Evolutionary conservation across 2,888 invertebrate species (phyloP), one percentile per base, ranked within the genome.

Genomic region (Electrophaes corylata): DNA sequence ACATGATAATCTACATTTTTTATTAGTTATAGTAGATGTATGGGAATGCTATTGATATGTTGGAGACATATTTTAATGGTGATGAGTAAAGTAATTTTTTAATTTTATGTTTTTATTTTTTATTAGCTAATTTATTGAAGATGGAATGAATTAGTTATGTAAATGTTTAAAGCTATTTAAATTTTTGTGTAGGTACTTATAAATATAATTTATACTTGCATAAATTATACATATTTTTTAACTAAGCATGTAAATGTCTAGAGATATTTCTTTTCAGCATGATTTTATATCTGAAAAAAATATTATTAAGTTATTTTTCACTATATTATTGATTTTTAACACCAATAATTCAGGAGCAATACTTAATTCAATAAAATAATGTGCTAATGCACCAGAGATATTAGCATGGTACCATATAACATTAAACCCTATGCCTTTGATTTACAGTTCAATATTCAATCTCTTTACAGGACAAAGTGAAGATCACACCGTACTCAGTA

Each of bases 401-500:
- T 48, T 16, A 48, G 43, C 39, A 56, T 66, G 58, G 56, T 59
- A 44, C 45, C 52, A 48, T 44, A 44, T 48, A 19, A 19, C 49
- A 31, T 12, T 39, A 18, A 40, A 44, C 41, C 12, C 12, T 47
- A 19, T 11, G n/a, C 0, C 23, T 18, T 12, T 16, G 4, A 3
- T 10, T 37, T 39, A 49, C 11, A 49, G 37, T 43, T n/a, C 19
- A 33, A 41, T 37, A 8, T 51, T 11, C 44, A 6, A 35, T 35
- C 14, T 26, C 14, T 14, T 35, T 29, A 81, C 87, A 86, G 50
- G 79, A 86, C 63, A 84, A 86, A 69, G 86, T 91, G 63, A 84
- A 86, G 64, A 91, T 91, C 61, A 86, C 87, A 10, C 88, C 88
- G 5, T 85, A 84, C 62, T 78, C 85, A 0, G 88, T 84, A 51